phyloP scores from a whole-genome alignment of 2,888 invertebrate genomes.

The Psylliodes chrysocephalus region DNA sequence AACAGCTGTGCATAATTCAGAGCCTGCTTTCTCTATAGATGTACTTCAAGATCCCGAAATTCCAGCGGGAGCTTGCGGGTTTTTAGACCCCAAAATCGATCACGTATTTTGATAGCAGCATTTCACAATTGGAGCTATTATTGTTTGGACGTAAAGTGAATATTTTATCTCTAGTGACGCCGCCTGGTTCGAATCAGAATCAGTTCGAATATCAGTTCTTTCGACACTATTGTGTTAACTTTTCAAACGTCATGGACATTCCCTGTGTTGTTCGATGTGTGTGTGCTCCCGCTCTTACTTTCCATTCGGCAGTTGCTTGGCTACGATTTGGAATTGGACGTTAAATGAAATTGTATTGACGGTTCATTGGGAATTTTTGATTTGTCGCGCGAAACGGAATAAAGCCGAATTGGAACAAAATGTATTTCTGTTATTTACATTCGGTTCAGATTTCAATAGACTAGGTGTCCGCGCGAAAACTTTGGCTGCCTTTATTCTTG shows the following conservation, averaged over 20 bases:
- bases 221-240: background rate
- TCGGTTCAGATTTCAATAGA: too few relatives aligned
- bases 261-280: background rate
- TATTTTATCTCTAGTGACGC: slow-evolving; percentile 1
- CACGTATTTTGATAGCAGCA: slow-evolving; percentile 20
- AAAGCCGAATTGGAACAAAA: too few relatives aligned
- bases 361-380: too few relatives aligned
- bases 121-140: slow-evolving; percentile 17
- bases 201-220: slow-evolving; percentile 4
- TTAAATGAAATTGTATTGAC: too few relatives aligned
- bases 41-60: slow-evolving; percentile 10
- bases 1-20: slow-evolving; percentile 23
- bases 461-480: too few relatives aligned
- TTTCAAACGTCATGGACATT: background rate
- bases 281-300: too few relatives aligned
- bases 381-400: too few relatives aligned
- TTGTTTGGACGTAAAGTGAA: slow-evolving; percentile 22
- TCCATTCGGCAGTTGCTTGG: too few relatives aligned
- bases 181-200: slow-evolving; percentile 13
- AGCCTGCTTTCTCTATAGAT: slow-evolving; percentile 6
- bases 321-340: too few relatives aligned
- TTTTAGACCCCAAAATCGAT: slow-evolving; percentile 16
- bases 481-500: too few relatives aligned
- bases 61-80: slow-evolving; percentile 11
- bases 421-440: too few relatives aligned